Percentiles rank a stretch among this genome's conserved stretches.
Evolutionary conservation across 2,797 vertebrate species (phyloP).

Genomic region (Sebastes minor): DNA sequence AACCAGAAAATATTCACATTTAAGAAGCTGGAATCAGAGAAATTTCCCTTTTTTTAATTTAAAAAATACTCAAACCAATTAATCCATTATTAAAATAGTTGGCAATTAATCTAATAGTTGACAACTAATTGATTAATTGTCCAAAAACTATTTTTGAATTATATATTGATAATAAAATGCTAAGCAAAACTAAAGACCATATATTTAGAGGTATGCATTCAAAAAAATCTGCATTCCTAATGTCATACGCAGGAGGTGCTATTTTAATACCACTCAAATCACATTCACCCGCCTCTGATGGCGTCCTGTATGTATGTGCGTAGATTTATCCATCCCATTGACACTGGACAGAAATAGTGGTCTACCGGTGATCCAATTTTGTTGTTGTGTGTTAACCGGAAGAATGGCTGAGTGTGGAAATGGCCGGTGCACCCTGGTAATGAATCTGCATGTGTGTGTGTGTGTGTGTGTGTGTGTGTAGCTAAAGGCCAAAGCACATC

Average conservation of each 20-base stretch:
- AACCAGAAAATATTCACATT: too few relatives aligned
- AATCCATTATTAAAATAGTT: too few relatives aligned
- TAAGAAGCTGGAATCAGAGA: too few relatives aligned
- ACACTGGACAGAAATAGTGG: conserved; percentile 58
- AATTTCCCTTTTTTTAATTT: too few relatives aligned
- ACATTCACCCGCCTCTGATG: conserved; percentile 18
- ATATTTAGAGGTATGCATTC: neutral
- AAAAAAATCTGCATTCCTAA: conserved; percentile 5
- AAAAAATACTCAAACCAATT: too few relatives aligned
- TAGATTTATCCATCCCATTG: conserved; percentile 62
- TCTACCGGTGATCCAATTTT: conserved; percentile 67
- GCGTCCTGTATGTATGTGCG: neutral
- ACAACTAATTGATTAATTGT: neutral
- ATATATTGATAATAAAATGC: neutral
- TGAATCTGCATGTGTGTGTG: conserved; percentile 69
- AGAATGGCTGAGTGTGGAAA: conserved; percentile 61
- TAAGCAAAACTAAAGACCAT: neutral
- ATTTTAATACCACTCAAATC: conserved; percentile 14
- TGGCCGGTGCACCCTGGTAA: conserved; percentile 59
- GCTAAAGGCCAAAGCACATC: conserved; percentile 78
- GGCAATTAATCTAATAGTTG: too few relatives aligned
- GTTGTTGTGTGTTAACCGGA: conserved; percentile 57
- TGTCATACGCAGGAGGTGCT: neutral
- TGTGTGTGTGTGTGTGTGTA: conserved; percentile 23
- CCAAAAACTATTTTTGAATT: neutral